A percentile compares a stretch with the other conserved stretches of the same genome.
Evolutionary conservation across 1,140 invertebrate species (phyloP).

Genomic region (Lepidotrigona ventralis): DNA sequence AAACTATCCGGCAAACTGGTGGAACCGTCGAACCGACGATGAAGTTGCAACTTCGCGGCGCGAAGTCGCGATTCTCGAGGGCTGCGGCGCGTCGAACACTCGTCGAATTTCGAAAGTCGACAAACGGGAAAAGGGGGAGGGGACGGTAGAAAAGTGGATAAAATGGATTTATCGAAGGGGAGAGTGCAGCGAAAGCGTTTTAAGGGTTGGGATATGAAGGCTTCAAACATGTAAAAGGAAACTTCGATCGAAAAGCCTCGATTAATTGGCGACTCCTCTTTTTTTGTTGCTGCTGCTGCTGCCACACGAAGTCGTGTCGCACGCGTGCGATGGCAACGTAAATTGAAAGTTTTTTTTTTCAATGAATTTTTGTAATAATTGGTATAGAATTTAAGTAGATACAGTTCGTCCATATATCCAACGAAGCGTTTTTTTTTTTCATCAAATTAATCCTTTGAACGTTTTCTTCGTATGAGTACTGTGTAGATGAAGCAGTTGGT

Average conservation of each 20-base stretch:
- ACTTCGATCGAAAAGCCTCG: background rate
- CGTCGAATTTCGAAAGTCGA: background rate
- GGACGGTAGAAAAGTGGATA: background rate
- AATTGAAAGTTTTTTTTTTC: background rate
- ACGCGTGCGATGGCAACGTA: background rate
- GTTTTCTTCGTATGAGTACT: too few relatives aligned
- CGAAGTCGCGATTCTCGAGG: background rate
- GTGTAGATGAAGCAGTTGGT: too few relatives aligned
- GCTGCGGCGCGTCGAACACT: background rate
- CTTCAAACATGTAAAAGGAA: background rate
- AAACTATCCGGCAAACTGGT: constrained; percentile 5
- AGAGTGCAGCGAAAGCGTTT: background rate
- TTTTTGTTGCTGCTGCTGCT: too few relatives aligned
- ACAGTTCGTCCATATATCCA: too few relatives aligned
- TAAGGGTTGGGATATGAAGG: background rate
- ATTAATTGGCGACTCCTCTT: background rate
- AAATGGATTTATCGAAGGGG: background rate
- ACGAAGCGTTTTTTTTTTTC: too few relatives aligned
- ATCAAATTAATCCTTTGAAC: too few relatives aligned
- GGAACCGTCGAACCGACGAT: constrained; percentile 13
- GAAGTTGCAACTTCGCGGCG: constrained; percentile 7
- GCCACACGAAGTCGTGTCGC: background rate
- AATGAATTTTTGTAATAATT: too few relatives aligned
- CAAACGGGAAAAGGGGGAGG: too few relatives aligned
- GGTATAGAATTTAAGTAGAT: too few relatives aligned